Percentiles rank a stretch among this genome's conserved stretches.
phyloP scores from a whole-genome alignment of 23 tunicate genomes.

The Diplosoma virens region DNA sequence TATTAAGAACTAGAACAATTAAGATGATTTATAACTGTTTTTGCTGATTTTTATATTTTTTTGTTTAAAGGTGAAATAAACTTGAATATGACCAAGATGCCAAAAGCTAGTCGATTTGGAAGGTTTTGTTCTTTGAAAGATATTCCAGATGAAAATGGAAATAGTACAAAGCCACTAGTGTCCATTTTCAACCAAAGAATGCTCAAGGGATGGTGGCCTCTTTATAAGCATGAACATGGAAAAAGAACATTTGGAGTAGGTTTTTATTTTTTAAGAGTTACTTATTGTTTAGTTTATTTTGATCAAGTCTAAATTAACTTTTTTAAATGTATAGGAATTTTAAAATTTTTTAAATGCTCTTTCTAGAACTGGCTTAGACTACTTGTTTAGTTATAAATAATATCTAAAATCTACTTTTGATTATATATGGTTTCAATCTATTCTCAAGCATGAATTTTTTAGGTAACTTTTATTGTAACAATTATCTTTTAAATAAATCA shows the following conservation, averaged over 20 bases:
- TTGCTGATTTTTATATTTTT: not conserved
- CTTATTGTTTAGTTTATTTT: no score
- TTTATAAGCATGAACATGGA: conserved; percentile 66
- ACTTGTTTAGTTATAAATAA: no score
- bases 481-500: no score
- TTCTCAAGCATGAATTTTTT: no score
- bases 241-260: conserved; percentile 37
- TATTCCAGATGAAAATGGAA: conserved; percentile 81
- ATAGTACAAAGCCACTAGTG: conserved; percentile 56
- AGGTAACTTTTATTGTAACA: no score
- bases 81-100: conserved; percentile 60
- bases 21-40: not conserved
- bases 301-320: no score
- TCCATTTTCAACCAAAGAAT: conserved; percentile 76
- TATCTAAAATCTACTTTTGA: no score
- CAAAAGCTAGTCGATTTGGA: conserved; percentile 67
- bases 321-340: no score
- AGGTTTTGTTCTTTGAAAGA: conserved; percentile 47
- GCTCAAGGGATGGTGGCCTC: conserved; percentile 95
- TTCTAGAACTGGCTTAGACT: no score
- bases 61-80: conserved; percentile 55
- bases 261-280: no score
- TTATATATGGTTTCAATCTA: no score
- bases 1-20: not conserved
- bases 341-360: no score